Percentiles rank a stretch among this genome's conserved stretches.
Evolutionary conservation across 2,113 vertebrate species (phyloP).

Genomic region (Rhinoderma darwinii): DNA sequence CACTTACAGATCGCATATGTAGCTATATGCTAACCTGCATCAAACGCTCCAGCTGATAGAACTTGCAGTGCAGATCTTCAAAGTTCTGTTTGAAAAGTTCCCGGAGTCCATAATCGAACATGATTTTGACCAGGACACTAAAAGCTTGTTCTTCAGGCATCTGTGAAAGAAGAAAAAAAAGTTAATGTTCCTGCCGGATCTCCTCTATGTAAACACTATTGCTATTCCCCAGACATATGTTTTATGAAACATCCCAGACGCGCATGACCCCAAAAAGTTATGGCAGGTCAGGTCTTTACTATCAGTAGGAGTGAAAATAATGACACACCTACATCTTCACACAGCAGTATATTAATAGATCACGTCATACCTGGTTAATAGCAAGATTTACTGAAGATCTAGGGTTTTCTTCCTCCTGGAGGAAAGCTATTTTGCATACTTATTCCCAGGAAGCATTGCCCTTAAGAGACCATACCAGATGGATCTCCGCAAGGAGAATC

Average conservation of each 20-base stretch:
- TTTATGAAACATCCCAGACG: conserved; percentile 10
- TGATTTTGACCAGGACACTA: conserved; percentile 98
- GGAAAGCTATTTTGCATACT: too few species aligned
- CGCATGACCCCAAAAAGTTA: neutral
- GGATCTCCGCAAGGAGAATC: too few species aligned
- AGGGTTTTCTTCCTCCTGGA: too few species aligned
- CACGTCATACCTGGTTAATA: neutral
- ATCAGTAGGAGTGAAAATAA: neutral
- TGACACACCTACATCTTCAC: neutral
- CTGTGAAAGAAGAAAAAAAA: conserved; percentile 67
- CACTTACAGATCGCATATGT: too few species aligned
- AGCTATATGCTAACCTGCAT: conserved; percentile 89
- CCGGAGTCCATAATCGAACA: conserved; percentile 99
- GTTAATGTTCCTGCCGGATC: conserved; percentile 23
- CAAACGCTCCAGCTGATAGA: conserved; percentile 96
- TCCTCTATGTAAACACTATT: conserved; percentile 11
- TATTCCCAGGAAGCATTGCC: too few species aligned
- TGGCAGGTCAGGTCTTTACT: neutral
- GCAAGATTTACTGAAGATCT: neutral
- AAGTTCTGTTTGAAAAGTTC: conserved; percentile 99
- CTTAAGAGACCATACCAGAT: too few species aligned
- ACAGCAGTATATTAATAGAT: neutral
- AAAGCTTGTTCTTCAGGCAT: conserved; percentile 99
- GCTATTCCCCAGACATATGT: conserved; percentile 16
- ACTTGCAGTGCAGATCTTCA: conserved; percentile 99